These are phyloP conservation scores for Holothuria glaberrima DNA, from an alignment of 35 echinoderm and acorn worm species.

Conservation along the genomic window DNA sequence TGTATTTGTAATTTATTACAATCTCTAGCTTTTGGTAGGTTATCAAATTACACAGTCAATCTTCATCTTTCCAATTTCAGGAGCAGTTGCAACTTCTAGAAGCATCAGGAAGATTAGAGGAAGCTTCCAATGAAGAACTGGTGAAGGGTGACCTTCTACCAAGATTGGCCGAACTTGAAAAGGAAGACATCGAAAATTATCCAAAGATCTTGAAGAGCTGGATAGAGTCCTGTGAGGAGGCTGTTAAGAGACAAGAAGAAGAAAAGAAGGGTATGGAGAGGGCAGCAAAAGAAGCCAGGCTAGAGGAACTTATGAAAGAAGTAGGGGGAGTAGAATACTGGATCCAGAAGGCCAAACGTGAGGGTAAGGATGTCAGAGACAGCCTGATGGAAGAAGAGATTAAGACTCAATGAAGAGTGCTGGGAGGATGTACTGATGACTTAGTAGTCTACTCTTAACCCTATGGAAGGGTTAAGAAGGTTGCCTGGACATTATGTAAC, in stretches of 20 bases:
- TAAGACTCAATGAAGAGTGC: background rate
- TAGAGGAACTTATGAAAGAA: conserved; percentile 32
- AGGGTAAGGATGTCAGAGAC: conserved; percentile 40
- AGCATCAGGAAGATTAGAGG: conserved; percentile 2
- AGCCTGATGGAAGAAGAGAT: conserved; percentile 29
- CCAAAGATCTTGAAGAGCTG: conserved; percentile 5
- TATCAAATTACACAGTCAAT: background rate
- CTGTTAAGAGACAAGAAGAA: conserved; percentile 21
- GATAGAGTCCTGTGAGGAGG: background rate
- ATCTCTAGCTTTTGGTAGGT: no score
- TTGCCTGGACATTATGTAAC: no score
- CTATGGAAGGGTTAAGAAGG: no score
- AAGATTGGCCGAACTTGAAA: background rate
- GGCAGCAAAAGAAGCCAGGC: conserved; percentile 25
- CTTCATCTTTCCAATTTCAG: background rate
- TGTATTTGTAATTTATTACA: no score
- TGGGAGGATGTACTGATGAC: no score
- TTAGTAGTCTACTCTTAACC: no score
- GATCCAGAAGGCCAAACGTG: conserved; percentile 7
- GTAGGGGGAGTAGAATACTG: conserved; percentile 45
- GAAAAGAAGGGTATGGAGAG: conserved; percentile 29
- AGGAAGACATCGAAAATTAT: conserved; percentile 4
- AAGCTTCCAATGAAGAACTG: background rate
- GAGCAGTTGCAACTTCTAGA: background rate
- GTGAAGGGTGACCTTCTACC: background rate